Conservation (phyloP, 1,140 invertebrate genomes). For the Brachionus rotundiformis region DNA sequence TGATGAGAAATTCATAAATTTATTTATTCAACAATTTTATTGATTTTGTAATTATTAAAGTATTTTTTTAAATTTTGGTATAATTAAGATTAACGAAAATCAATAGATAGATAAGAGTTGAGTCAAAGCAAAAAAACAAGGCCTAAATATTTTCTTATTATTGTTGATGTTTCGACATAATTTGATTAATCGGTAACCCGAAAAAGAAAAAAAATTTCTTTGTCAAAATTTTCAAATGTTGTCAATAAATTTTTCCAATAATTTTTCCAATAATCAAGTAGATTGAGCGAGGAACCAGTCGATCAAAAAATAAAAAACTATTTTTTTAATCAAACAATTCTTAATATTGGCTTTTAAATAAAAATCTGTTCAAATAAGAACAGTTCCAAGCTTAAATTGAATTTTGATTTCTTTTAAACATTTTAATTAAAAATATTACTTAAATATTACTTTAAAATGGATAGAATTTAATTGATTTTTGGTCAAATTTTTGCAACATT, state of each 20-base stretch:
- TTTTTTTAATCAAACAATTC: not conserved
- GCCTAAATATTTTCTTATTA: not conserved
- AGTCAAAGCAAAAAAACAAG: slow-evolving; percentile 22
- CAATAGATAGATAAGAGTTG: slow-evolving; percentile 42
- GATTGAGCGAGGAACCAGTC: not conserved
- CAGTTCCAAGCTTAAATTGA: not conserved
- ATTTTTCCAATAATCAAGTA: slow-evolving; percentile 40
- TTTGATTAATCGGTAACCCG: slow-evolving; percentile 38
- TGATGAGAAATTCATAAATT: slow-evolving; percentile 29
- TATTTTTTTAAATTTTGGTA: slow-evolving; percentile 27
- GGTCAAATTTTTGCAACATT: too few relatives aligned
- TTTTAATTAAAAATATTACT: too few relatives aligned
- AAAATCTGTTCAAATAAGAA: not conserved
- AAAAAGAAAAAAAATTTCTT: not conserved
- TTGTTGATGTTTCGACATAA: slow-evolving; percentile 14
- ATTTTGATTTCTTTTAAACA: too few relatives aligned
- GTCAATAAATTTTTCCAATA: not conserved
- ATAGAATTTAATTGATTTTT: too few relatives aligned
- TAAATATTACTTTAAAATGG: too few relatives aligned
- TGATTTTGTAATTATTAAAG: slow-evolving; percentile 49
- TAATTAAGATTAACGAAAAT: slow-evolving; percentile 49
- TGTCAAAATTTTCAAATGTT: not conserved
- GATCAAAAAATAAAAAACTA: not conserved
- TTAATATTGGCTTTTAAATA: not conserved
- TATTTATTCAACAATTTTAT: slow-evolving; percentile 45